phyloP scores from a whole-genome alignment of 1,140 invertebrate genomes.

The Anoplophora glabripennis region DNA sequence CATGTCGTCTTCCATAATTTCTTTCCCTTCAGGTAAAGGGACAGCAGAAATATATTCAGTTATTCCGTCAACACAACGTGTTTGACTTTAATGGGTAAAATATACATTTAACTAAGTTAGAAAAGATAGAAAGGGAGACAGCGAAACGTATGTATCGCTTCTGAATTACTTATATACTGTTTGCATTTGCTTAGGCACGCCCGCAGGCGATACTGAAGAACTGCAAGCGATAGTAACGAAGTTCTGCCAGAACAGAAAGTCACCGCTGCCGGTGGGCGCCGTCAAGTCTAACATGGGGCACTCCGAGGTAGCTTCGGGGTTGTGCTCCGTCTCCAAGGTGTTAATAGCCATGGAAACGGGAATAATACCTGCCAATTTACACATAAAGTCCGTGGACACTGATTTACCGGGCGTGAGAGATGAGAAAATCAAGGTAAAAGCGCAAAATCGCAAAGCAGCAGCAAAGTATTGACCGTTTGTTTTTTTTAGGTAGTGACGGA shows the following conservation, averaged over 20 bases:
- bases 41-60: too few relatives aligned
- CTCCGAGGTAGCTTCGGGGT: slow-evolving; percentile 82
- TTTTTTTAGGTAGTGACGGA: slow-evolving; percentile 60
- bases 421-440: slow-evolving; percentile 62
- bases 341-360: slow-evolving; percentile 67
- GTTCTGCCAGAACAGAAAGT: slow-evolving; percentile 65
- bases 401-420: slow-evolving; percentile 68
- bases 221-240: slow-evolving; percentile 76
- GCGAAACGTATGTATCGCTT: too few relatives aligned
- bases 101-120: too few relatives aligned
- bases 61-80: too few relatives aligned
- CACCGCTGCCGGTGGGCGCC: slow-evolving; percentile 79
- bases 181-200: slow-evolving; percentile 53
- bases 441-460: background rate
- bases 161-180: too few relatives aligned
- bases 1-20: too few relatives aligned
- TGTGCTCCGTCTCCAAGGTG: slow-evolving; percentile 80
- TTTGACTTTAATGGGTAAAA: too few relatives aligned
- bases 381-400: slow-evolving; percentile 67
- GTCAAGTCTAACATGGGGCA: slow-evolving; percentile 94
- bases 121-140: too few relatives aligned
- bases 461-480: slow-evolving; percentile 5
- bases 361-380: slow-evolving; percentile 68
- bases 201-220: slow-evolving; percentile 82
- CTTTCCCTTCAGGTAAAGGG: too few relatives aligned